These are phyloP conservation scores for Willisornis vidua DNA, from an alignment of 2,113 vertebrate genomes.

Conservation along the genomic window DNA sequence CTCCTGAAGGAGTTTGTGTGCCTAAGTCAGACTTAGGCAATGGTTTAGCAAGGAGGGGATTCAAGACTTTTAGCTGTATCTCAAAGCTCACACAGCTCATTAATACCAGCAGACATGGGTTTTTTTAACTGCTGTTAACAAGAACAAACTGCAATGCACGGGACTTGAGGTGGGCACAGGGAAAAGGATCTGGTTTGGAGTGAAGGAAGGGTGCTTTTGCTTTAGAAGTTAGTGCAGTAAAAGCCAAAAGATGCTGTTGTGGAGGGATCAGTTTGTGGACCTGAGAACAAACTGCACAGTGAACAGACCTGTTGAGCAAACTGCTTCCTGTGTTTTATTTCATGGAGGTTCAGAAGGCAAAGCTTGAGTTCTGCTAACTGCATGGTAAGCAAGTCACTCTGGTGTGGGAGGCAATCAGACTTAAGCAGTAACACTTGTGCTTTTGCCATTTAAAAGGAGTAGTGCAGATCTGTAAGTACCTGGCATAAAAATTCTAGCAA, in stretches of 20 bases:
- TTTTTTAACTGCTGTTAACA: not conserved
- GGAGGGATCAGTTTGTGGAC: not conserved
- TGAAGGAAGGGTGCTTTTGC: not conserved
- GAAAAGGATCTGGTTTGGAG: not conserved
- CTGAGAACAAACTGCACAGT: not conserved
- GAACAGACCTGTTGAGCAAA: not conserved
- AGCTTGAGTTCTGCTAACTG: slow-evolving; percentile 14
- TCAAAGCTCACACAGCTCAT: not conserved
- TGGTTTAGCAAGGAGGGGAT: not conserved
- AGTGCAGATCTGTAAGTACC: slow-evolving; percentile 74
- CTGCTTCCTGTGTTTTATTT: slow-evolving; percentile 64
- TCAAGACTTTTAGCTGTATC: not conserved
- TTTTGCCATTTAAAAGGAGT: not conserved
- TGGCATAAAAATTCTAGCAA: slow-evolving; percentile 58
- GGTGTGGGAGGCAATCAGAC: not conserved
- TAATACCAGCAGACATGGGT: not conserved
- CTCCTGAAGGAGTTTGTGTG: not conserved
- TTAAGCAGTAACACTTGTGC: slow-evolving; percentile 35
- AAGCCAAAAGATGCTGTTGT: not conserved
- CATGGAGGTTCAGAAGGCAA: slow-evolving; percentile 30
- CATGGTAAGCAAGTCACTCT: slow-evolving; percentile 8
- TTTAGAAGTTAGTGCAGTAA: not conserved
- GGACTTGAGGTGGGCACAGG: not conserved
- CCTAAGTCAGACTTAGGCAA: not conserved
- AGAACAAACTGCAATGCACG: not conserved